phyloP scores from a whole-genome alignment of 2,888 invertebrate species.

The Drosophila tanythrix region DNA sequence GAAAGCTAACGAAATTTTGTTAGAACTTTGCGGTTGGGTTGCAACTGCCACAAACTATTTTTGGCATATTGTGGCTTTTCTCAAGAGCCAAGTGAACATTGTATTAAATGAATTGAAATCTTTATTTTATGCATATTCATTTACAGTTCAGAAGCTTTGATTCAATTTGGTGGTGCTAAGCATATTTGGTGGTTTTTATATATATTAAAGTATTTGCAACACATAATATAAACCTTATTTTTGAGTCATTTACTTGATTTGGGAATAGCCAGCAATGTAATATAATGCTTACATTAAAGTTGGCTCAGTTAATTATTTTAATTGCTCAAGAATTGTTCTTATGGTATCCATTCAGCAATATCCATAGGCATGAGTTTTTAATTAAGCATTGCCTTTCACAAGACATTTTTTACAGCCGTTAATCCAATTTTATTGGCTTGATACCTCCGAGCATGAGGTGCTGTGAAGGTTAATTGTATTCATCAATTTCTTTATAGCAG shows the following conservation, averaged over 20 bases:
- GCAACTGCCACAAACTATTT: conserved; percentile 17
- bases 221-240: not conserved
- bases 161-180: not conserved
- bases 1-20: conserved; percentile 23
- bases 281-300: not conserved
- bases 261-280: not conserved
- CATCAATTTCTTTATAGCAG: not conserved
- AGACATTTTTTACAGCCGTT: not conserved
- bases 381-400: not conserved
- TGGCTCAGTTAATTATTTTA: not conserved
- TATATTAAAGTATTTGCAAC: not conserved
- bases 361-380: not conserved
- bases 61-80: conserved; percentile 14
- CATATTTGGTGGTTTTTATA: not conserved
- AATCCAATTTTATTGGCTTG: not conserved
- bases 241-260: not conserved
- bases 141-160: not conserved
- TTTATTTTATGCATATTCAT: not conserved
- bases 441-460: not conserved
- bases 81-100: not conserved
- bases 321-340: not conserved
- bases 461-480: not conserved
- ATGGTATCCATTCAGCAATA: not conserved
- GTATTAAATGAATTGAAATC: conserved; percentile 5
- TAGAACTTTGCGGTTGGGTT: conserved; percentile 31